phyloP scores from a whole-genome alignment of 2,888 invertebrate species.

The Tachina fera region DNA sequence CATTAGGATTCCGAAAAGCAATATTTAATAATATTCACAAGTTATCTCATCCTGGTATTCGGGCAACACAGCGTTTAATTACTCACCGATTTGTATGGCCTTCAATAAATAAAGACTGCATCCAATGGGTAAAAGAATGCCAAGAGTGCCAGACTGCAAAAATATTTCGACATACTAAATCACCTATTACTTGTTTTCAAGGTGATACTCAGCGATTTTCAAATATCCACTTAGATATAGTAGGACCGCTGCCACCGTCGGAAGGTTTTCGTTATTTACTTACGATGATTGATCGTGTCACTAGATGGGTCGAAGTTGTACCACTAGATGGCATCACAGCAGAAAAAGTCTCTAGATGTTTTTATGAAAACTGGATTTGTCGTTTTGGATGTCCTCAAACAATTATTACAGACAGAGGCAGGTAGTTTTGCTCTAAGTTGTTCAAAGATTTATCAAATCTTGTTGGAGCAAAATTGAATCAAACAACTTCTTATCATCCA shows the following conservation, averaged over 20 bases:
- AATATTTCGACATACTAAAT: neutral
- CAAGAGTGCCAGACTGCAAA: neutral
- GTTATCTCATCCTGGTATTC: neutral
- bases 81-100: constrained; percentile 20
- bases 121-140: neutral
- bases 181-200: neutral
- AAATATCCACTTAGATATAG: neutral
- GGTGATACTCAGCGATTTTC: neutral
- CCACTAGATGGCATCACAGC: neutral
- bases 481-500: constrained; percentile 12
- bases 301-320: constrained; percentile 3
- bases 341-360: neutral
- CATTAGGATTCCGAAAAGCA: neutral
- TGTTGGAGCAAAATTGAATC: neutral
- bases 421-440: neutral
- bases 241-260: neutral
- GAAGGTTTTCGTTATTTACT: constrained; percentile 8
- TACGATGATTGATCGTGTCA: constrained; percentile 19
- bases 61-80: constrained; percentile 5
- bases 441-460: neutral
- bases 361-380: constrained; percentile 16
- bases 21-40: constrained; percentile 3
- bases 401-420: neutral
- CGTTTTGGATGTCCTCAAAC: too few relatives aligned
- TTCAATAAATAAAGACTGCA: neutral